These are phyloP conservation scores for Hanleya hanleyi DNA, from an alignment of 2,888 invertebrate species.

Conservation along the genomic window DNA sequence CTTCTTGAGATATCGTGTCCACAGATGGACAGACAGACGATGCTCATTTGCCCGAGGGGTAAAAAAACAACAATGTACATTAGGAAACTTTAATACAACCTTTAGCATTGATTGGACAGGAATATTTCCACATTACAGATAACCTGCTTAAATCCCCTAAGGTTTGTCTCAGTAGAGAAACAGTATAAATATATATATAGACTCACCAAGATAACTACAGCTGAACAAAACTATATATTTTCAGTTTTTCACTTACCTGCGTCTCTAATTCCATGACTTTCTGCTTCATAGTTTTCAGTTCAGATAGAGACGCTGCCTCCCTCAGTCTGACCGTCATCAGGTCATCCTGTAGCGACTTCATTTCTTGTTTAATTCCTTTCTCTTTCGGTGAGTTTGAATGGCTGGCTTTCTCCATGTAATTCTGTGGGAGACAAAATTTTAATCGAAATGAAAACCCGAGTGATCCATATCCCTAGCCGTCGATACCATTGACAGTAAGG, in stretches of 20 bases:
- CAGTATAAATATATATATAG: too few species aligned
- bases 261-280: constrained; percentile 98
- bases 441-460: too few species aligned
- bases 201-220: too few species aligned
- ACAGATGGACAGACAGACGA: too few species aligned
- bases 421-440: constrained; percentile 33
- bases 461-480: neutral
- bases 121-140: too few species aligned
- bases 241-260: constrained; percentile 76
- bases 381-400: constrained; percentile 79
- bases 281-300: constrained; percentile 94
- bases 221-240: neutral
- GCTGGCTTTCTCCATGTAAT: constrained; percentile 35
- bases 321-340: constrained; percentile 93
- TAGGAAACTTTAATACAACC: too few species aligned
- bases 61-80: too few species aligned
- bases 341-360: constrained; percentile 88
- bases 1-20: too few species aligned
- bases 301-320: constrained; percentile 94
- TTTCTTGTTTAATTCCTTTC: constrained; percentile 78
- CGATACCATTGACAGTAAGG: neutral
- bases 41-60: too few species aligned
- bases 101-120: too few species aligned
- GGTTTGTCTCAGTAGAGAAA: too few species aligned
- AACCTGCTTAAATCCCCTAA: too few species aligned